These are phyloP conservation scores for Penaeus japonicus DNA, from an alignment of 1,140 invertebrate species.

Conservation along the genomic window DNA sequence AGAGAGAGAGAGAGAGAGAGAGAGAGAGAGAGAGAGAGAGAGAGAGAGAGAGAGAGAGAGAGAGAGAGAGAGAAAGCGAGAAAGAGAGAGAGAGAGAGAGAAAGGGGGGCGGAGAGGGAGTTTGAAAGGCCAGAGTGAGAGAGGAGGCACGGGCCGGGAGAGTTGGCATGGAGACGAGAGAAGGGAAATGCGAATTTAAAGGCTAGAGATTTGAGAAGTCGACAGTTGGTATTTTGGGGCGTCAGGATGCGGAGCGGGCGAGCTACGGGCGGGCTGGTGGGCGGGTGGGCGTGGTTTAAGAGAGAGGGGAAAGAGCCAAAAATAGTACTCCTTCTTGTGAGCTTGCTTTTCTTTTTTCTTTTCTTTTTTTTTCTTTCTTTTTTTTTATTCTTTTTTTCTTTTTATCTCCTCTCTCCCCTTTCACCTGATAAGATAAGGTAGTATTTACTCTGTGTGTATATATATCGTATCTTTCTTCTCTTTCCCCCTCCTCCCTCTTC, in stretches of 20 bases:
- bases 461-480: background rate
- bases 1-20: too few relatives aligned
- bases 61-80: too few relatives aligned
- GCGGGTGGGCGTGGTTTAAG: too few relatives aligned
- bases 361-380: background rate
- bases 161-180: background rate
- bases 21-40: too few relatives aligned
- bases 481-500: background rate
- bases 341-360: background rate
- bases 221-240: too few relatives aligned
- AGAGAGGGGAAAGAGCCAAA: too few relatives aligned
- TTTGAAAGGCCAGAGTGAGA: background rate
- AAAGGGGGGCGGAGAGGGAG: background rate
- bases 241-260: too few relatives aligned
- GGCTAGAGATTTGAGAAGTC: too few relatives aligned
- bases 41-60: too few relatives aligned
- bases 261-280: too few relatives aligned
- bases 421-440: background rate
- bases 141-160: background rate
- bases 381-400: background rate
- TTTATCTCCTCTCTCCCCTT: background rate
- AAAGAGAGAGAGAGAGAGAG: too few relatives aligned
- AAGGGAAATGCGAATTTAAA: too few relatives aligned
- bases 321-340: background rate
- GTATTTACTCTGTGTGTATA: background rate